phyloP scores from a whole-genome alignment of 2,888 invertebrate species.

The Tiliacea citrago region DNA sequence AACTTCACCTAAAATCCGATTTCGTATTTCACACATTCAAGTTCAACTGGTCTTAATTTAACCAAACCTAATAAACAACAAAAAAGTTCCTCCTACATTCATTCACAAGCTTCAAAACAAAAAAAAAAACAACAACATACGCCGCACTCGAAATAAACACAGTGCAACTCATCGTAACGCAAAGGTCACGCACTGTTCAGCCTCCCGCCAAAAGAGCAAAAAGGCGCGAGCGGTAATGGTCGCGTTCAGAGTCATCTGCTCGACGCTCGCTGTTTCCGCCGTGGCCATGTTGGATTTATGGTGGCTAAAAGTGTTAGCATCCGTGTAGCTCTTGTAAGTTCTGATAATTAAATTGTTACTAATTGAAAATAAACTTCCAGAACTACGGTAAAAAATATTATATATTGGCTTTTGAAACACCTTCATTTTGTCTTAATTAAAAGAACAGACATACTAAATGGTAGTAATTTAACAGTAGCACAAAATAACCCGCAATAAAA shows the following conservation, averaged over 20 bases:
- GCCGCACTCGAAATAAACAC: constrained; percentile 60
- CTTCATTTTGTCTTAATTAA: constrained; percentile 28
- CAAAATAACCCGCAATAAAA: constrained; percentile 26
- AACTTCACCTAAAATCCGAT: constrained; percentile 27
- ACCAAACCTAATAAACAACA: constrained; percentile 14
- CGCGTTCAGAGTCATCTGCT: constrained; percentile 69
- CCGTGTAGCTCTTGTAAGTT: constrained; percentile 54
- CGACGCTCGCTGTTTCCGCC: constrained; percentile 76
- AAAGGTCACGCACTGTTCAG: constrained; percentile 63
- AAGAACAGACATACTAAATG: constrained; percentile 8
- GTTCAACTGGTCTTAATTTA: constrained; percentile 1
- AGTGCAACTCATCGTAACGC: constrained; percentile 59
- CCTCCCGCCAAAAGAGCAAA: constrained; percentile 78
- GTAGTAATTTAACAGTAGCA: constrained; percentile 33
- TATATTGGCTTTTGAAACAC: constrained; percentile 3
- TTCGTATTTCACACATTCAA: constrained; percentile 3
- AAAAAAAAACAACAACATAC: constrained; percentile 39
- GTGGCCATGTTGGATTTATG: constrained; percentile 77
- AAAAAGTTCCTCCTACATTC: constrained; percentile 12
- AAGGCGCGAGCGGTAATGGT: constrained; percentile 79
- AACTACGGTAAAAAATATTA: constrained; percentile 1
- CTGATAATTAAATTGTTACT: constrained; percentile 48
- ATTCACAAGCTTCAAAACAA: constrained; percentile 32
- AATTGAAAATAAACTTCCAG: constrained; percentile 22
- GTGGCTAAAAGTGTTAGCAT: constrained; percentile 60